A percentile compares a stretch with the other conserved stretches of the same genome.
phyloP scores from a whole-genome alignment of 1,140 invertebrate genomes.

The Gonatopus flavifemur region DNA sequence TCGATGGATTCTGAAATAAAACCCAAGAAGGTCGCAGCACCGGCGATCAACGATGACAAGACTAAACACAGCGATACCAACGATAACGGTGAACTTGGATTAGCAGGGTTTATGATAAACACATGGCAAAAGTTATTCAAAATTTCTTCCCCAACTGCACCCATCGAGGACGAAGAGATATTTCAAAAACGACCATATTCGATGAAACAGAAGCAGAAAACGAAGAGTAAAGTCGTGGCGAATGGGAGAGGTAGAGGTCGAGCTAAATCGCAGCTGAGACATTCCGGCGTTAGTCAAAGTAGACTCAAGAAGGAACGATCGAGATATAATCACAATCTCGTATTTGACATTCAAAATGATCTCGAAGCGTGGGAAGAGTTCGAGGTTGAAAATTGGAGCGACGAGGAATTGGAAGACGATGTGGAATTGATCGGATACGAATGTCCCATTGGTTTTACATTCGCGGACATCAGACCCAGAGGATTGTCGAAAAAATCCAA shows the following conservation, averaged over 20 bases:
- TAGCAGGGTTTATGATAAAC: conserved; percentile 5
- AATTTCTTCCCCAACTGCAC: neutral
- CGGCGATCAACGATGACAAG: no score
- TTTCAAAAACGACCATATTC: conserved; percentile 17
- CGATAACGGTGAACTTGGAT: no score
- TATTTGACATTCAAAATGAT: conserved; percentile 32
- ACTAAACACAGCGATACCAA: no score
- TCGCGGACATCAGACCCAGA: conserved; percentile 13
- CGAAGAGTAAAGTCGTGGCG: conserved; percentile 21
- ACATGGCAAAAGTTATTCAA: conserved; percentile 21
- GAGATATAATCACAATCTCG: conserved; percentile 26
- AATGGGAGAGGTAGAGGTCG: conserved; percentile 31
- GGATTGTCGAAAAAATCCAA: neutral
- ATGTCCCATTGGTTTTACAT: conserved; percentile 2
- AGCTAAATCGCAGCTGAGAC: conserved; percentile 32
- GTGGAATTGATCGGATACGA: neutral
- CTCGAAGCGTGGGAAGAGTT: conserved; percentile 30
- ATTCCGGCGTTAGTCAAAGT: conserved; percentile 40
- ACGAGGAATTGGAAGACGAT: neutral
- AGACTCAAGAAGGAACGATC: conserved; percentile 35
- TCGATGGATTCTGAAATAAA: neutral
- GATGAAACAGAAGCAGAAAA: conserved; percentile 23
- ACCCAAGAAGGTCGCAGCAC: no score
- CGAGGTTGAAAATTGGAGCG: conserved; percentile 4
- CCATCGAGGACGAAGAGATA: neutral